Percentiles rank a stretch among this genome's conserved stretches.
These are phyloP conservation scores for Cryptocephalus moraei DNA, from an alignment of 2,888 invertebrate species.

Conservation along the genomic window DNA sequence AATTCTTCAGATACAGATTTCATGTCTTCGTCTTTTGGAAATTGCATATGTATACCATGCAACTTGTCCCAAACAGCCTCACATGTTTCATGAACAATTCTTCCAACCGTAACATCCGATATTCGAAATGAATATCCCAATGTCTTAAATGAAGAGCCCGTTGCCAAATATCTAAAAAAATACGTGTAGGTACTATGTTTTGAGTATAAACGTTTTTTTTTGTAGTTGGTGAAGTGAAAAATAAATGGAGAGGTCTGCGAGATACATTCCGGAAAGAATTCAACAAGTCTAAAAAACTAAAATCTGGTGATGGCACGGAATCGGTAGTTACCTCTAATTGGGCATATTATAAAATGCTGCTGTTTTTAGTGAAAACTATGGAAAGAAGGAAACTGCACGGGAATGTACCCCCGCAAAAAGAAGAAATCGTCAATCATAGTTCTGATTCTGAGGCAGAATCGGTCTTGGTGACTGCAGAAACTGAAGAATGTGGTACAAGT, in stretches of 20 bases:
- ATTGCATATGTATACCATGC: constrained; percentile 2
- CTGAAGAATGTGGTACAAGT: not conserved
- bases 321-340: constrained; percentile 4
- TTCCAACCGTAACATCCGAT: constrained; percentile 3
- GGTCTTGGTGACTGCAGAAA: too few species aligned
- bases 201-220: not conserved
- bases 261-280: constrained; percentile 6
- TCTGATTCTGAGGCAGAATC: constrained; percentile 1
- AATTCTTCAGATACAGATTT: constrained; percentile 4
- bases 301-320: constrained; percentile 5
- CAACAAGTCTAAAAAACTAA: constrained; percentile 4
- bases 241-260: constrained; percentile 5
- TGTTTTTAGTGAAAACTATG: constrained; percentile 6
- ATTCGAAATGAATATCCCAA: constrained; percentile 4
- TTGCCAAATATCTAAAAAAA: constrained; percentile 5
- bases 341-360: constrained; percentile 6
- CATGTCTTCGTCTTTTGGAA: constrained; percentile 5
- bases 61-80: constrained; percentile 6
- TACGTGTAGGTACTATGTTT: not conserved
- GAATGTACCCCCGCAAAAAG: constrained; percentile 3
- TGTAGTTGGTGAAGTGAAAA: constrained; percentile 1
- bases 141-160: constrained; percentile 6
- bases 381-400: constrained; percentile 3
- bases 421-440: not conserved
- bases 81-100: constrained; percentile 6